Evolutionary conservation across 2,797 vertebrate species (phyloP).

Genomic region (Acrocephalus scirpaceus): DNA sequence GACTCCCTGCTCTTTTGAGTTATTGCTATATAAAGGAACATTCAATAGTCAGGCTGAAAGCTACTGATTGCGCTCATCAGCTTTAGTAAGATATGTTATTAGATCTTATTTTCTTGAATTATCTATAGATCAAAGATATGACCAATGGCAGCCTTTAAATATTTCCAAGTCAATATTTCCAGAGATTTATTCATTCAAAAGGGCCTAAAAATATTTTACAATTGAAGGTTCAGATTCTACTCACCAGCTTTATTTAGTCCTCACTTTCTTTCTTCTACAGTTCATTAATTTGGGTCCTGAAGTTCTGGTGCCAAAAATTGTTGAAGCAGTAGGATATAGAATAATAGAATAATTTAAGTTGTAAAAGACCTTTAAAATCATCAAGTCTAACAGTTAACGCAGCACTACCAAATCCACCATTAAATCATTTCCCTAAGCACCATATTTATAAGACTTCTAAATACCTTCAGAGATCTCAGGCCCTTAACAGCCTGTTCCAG

Average conservation of each 20-base stretch:
- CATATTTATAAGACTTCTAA: background rate
- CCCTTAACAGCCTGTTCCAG: background rate
- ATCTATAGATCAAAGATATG: slow-evolving; percentile 21
- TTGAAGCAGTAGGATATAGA: background rate
- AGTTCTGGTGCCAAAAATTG: background rate
- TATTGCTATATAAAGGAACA: slow-evolving; percentile 4
- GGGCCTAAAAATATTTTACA: background rate
- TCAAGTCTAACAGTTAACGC: background rate
- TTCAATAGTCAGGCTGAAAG: slow-evolving; percentile 42
- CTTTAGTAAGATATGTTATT: slow-evolving; percentile 26
- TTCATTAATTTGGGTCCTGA: background rate
- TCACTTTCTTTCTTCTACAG: background rate
- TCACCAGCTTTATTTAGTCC: background rate
- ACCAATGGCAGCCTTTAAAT: slow-evolving; percentile 25
- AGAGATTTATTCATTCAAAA: background rate
- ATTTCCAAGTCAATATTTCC: slow-evolving; percentile 26
- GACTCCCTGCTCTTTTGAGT: background rate
- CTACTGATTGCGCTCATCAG: slow-evolving; percentile 16
- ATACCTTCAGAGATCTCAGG: background rate
- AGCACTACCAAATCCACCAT: background rate
- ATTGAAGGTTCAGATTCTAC: background rate
- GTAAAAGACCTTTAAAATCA: background rate
- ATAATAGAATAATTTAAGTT: background rate
- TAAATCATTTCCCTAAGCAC: background rate
- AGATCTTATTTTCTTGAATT: slow-evolving; percentile 30